These are phyloP conservation scores for Allobates femoralis DNA, from an alignment of 2,797 vertebrate species.

Conservation along the genomic window DNA sequence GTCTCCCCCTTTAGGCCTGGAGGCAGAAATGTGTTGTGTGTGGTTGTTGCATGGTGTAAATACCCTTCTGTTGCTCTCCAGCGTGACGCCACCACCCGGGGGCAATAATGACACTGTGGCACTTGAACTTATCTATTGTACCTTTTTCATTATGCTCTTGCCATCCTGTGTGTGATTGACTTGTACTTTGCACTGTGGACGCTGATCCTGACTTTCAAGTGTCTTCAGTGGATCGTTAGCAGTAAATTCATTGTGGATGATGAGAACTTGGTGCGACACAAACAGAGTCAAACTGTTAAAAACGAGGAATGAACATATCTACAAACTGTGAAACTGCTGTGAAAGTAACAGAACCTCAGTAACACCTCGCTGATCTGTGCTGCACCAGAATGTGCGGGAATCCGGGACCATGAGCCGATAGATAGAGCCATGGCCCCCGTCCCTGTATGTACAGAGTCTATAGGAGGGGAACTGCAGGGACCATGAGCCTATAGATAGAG, in stretches of 20 bases:
- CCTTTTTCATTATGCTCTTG: neutral
- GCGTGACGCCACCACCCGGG: no score
- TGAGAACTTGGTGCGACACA: neutral
- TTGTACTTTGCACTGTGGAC: neutral
- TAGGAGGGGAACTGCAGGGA: neutral
- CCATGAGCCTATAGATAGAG: no score
- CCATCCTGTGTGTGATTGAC: neutral
- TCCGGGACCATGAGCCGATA: neutral
- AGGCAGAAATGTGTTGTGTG: no score
- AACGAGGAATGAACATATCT: neutral
- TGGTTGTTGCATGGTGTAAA: no score
- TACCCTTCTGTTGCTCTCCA: no score
- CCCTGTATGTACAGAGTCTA: no score
- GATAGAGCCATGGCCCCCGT: neutral
- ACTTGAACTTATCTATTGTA: no score
- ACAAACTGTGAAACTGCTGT: constrained; percentile 25
- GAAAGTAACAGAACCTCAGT: neutral
- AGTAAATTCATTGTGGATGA: neutral
- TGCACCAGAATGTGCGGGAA: no score
- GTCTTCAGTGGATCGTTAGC: neutral
- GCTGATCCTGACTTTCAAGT: neutral
- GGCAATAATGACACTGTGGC: no score
- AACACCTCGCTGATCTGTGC: neutral
- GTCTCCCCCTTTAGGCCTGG: no score
- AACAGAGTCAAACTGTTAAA: constrained; percentile 38